A percentile compares a stretch with the other conserved stretches of the same genome.
Conservation (phyloP, 2,113 vertebrate species). For the Ammodytes marinus region DNA sequence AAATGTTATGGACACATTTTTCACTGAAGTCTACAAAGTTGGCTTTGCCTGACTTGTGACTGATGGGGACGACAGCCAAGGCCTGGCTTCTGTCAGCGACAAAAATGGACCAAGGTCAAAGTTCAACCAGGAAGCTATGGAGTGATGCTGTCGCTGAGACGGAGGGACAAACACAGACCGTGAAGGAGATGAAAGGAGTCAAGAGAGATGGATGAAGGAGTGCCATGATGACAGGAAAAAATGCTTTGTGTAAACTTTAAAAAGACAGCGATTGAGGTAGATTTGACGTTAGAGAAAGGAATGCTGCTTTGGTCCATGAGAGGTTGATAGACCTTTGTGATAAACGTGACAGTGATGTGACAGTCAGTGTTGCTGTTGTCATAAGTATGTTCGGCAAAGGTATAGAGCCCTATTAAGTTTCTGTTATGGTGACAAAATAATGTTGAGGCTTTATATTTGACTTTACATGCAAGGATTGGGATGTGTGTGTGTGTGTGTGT, state of each 20-base stretch:
- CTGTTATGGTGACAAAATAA: background rate
- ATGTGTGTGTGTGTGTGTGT: background rate
- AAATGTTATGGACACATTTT: conserved; percentile 17
- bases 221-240: conserved; percentile 36
- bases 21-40: background rate
- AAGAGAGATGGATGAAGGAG: conserved; percentile 58
- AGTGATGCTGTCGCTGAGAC: conserved; percentile 70
- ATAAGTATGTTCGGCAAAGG: background rate
- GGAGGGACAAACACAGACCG: conserved; percentile 68
- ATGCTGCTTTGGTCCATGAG: background rate
- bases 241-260: conserved; percentile 40
- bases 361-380: background rate
- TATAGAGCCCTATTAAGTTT: background rate
- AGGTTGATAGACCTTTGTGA: background rate
- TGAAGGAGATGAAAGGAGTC: conserved; percentile 69
- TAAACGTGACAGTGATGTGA: background rate
- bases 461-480: background rate
- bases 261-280: background rate
- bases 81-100: conserved; percentile 74
- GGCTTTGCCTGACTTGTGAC: conserved; percentile 16
- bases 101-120: conserved; percentile 64
- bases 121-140: conserved; percentile 70
- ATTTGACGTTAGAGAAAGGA: conserved; percentile 14
- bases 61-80: conserved; percentile 64
- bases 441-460: background rate